Conservation (phyloP, 2,113 vertebrate genomes). For the Grammomys dolichurus region DNA sequence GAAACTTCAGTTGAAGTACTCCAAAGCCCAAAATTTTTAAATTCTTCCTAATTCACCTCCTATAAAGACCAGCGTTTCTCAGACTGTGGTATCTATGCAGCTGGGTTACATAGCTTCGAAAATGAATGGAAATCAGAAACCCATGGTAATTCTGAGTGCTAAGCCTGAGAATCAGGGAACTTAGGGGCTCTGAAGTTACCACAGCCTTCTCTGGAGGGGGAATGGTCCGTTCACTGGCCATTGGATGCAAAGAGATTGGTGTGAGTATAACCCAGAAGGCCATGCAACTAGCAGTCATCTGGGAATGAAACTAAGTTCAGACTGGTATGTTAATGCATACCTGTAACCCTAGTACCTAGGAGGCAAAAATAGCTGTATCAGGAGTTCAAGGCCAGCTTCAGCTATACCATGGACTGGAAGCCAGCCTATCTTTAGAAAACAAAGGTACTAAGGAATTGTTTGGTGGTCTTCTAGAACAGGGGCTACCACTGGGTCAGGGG, state of each 20-base stretch:
- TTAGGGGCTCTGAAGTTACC: background rate
- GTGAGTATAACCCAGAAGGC: background rate
- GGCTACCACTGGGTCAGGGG: background rate
- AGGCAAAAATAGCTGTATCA: background rate
- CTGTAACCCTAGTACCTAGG: background rate
- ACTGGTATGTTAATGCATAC: background rate
- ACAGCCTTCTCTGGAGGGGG: background rate
- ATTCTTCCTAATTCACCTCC: background rate
- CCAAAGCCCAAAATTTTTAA: background rate
- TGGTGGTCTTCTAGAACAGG: background rate
- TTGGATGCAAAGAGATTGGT: background rate
- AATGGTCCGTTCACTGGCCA: background rate
- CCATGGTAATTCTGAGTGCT: background rate
- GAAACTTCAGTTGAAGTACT: background rate
- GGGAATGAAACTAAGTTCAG: background rate
- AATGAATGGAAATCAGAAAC: background rate
- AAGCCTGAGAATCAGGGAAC: background rate
- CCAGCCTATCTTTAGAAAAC: background rate
- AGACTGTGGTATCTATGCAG: background rate
- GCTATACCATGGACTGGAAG: background rate
- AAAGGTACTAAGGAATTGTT: background rate
- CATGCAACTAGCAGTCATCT: too few relatives aligned
- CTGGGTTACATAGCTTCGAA: background rate
- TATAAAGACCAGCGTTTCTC: background rate
- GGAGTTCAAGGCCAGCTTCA: too few relatives aligned